Conservation (phyloP, 2,797 vertebrate genomes). For the Mormyrus hasselquistii region DNA sequence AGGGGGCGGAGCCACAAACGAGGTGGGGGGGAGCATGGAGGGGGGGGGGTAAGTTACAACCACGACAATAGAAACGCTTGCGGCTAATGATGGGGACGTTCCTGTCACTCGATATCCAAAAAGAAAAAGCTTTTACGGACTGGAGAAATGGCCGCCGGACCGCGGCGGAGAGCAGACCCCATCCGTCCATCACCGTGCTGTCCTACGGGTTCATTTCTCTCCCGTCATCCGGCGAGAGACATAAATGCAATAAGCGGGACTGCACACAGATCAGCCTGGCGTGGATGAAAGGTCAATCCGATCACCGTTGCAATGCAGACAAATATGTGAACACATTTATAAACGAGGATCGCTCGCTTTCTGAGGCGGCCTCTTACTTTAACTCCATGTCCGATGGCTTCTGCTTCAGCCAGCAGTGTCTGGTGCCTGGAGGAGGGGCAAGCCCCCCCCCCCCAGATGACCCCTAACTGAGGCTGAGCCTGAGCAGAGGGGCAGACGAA, state of each 20-base stretch:
- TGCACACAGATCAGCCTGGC: conserved; percentile 2
- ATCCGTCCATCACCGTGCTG: background rate
- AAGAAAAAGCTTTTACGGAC: background rate
- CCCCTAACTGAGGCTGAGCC: background rate
- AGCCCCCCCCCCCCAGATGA: background rate
- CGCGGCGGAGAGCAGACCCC: background rate
- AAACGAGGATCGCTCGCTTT: background rate
- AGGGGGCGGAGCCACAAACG: conserved; percentile 7
- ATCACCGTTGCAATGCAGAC: background rate
- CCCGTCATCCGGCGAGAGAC: background rate
- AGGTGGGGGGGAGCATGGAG: background rate
- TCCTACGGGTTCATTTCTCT: background rate
- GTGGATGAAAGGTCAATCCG: background rate
- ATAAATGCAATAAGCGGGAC: background rate
- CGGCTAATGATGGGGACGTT: background rate
- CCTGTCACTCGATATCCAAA: conserved; percentile 26
- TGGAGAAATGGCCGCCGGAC: background rate
- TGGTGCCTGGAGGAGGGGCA: background rate
- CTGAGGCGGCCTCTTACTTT: background rate
- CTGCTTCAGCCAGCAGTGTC: background rate
- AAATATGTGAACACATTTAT: background rate
- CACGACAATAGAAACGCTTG: background rate
- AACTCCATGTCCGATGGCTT: background rate
- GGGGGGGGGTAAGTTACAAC: background rate
- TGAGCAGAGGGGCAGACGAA: background rate